Evolutionary conservation across 2,888 invertebrate genomes (phyloP), one percentile per base, ranked within the genome.

Genomic region (Pseudeuparius sepicola): DNA sequence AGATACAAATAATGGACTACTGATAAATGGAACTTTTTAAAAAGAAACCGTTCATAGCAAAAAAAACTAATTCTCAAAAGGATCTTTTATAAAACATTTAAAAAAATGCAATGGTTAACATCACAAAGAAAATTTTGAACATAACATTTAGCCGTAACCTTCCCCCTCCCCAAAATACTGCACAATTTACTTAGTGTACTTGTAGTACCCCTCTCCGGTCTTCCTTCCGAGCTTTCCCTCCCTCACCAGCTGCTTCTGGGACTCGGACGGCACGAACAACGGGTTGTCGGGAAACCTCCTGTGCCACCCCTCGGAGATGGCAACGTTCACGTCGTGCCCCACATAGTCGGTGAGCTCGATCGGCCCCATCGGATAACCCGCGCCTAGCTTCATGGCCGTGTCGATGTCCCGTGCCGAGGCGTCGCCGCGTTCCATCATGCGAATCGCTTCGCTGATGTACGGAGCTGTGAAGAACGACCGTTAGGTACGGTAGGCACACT

Each of bases 281-380:
- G 72, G 75, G 54, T 77, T 71, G 14, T 77, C 71, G 1, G 83
- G 82, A 54, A 64, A 76, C 54, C 76, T 74, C 50, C 81, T 68
- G 47, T 73, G 70, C 85, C 88, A 83, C 9, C 85, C 86, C 49
- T 79, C 75, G 10, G 83, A 55, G 51, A 87, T 84, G 53, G 75
- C 78, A 52, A 78, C 70, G 38, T 71, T 73, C 3, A 84, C 86
- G 56, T 90, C 90, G 6, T 83, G 64, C 0, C 89, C 89, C 1
- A 85, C 80, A 57, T 82, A 87, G 64, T 89, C 90, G 2, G 75
- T 64, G 35, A 90, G 62, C 59, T 89, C 86, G 41, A 92, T 70
- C 0, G 90, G 90, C 4, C 90, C 90, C 88, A 90, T 89, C 3
- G 89, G 89, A 59, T 87, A 75, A 1, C 84, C 82, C 6, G 87